A percentile compares a stretch with the other conserved stretches of the same genome.
Evolutionary conservation across 2,888 invertebrate genomes (phyloP).

Genomic region (Notodonta dromedarius): DNA sequence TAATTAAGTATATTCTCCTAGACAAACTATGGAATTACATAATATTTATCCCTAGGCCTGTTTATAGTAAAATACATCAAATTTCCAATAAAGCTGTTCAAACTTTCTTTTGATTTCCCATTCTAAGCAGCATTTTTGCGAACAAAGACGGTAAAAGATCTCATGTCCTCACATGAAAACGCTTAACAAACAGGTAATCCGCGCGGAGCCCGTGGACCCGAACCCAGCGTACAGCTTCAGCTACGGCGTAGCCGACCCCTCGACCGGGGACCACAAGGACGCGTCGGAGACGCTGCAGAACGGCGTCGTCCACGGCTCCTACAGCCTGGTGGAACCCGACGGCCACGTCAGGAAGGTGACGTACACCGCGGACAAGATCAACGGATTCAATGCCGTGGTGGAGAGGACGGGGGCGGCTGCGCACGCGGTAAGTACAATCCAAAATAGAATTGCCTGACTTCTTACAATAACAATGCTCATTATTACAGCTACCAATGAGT

Average conservation of each 20-base stretch:
- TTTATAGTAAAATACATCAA: too few species aligned
- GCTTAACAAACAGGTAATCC: conserved; percentile 50
- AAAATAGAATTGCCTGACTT: conserved; percentile 4
- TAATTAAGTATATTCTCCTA: too few species aligned
- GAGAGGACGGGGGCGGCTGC: conserved; percentile 74
- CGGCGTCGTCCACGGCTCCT: conserved; percentile 81
- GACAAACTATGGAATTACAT: too few species aligned
- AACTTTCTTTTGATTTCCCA: too few species aligned
- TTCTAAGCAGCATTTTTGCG: too few species aligned
- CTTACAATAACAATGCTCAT: too few species aligned
- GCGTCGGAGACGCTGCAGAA: conserved; percentile 79
- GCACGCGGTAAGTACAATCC: conserved; percentile 60
- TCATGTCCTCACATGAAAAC: too few species aligned
- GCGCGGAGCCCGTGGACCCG: conserved; percentile 78
- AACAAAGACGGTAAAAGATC: too few species aligned
- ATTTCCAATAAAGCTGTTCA: too few species aligned
- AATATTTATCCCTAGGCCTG: too few species aligned
- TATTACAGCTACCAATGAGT: too few species aligned
- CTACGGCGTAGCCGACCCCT: conserved; percentile 78
- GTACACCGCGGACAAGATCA: conserved; percentile 81
- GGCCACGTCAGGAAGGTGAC: conserved; percentile 79
- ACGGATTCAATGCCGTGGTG: conserved; percentile 82
- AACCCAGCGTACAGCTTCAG: conserved; percentile 82
- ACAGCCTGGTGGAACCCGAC: conserved; percentile 81
- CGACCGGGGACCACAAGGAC: conserved; percentile 81